phyloP scores from a whole-genome alignment of 2,888 invertebrate species.

The Nymphalis c-album region DNA sequence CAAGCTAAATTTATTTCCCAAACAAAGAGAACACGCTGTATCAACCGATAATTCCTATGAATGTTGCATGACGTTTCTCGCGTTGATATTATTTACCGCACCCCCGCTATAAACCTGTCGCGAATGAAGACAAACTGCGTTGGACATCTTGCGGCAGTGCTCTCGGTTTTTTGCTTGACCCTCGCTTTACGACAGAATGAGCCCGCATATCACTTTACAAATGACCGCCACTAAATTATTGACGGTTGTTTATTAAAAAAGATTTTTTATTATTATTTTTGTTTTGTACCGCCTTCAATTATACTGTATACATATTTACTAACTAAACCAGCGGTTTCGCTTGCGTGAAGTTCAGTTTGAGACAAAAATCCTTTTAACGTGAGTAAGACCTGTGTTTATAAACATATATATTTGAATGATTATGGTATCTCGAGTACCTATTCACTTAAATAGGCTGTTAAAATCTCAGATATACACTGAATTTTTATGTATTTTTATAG shows the following conservation, averaged over 20 bases:
- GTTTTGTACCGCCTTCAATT: no score
- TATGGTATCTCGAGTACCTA: no score
- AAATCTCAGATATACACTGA: no score
- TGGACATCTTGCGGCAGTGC: constrained; percentile 57
- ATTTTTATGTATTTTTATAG: no score
- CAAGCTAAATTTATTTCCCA: background rate
- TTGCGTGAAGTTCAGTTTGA: no score
- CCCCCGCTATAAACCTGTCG: constrained; percentile 74
- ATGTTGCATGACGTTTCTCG: constrained; percentile 76
- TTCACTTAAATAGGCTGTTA: no score
- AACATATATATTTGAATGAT: no score
- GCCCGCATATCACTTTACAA: constrained; percentile 44
- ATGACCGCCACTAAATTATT: constrained; percentile 15
- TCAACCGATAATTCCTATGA: constrained; percentile 60
- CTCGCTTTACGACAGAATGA: constrained; percentile 42
- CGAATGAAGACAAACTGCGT: constrained; percentile 72
- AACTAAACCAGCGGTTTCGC: no score
- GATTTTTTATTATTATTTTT: background rate
- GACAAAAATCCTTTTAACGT: no score
- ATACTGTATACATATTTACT: no score
- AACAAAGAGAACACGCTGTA: constrained; percentile 46
- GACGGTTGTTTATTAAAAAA: constrained; percentile 10
- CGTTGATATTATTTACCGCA: constrained; percentile 76
- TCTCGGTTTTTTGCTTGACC: constrained; percentile 71
- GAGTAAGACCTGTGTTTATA: no score